Base-by-base conservation (phyloP, 2,797 vertebrate genomes). In the Sebastes ruberrimus region DNA sequence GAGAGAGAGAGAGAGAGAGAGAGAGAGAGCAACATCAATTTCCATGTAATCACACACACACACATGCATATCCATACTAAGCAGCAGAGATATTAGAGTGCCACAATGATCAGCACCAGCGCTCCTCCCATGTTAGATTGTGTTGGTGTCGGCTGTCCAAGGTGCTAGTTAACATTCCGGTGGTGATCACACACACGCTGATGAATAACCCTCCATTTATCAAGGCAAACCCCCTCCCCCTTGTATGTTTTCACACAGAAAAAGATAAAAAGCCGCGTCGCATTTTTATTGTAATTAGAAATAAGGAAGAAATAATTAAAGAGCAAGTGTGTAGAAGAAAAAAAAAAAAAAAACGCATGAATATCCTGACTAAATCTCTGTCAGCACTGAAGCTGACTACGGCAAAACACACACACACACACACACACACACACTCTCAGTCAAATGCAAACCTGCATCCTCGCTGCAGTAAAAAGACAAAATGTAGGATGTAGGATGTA, bases 131-230 rank as follows among this genome's bases (percentile, higher is more conserved):
- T 78, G 81, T 78, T 74, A 66, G 83, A 57, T 66, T 72, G 83
- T 85, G 61, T 84, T 83, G 89, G 88, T 81, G 90, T 84, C 80
- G 25, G 88, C 92, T 93, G 90, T 93, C 92, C 93, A 93, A 95
- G 93, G 91, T 94, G 93, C 93, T 95, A 88, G 93, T 95, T 95
- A 95, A 95, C 94, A 95, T 95, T 95, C 94, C 93, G 82, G 91
- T 92, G 93, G 94, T 92, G 94, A 93, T 92, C 94, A 87, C 93
- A 89, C 92, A 88, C 94, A 88, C 89, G 83, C 92, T 76, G 91
- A 91, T 89, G 92, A 94, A 95, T 90, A 93, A 93, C 90, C 92
- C 90, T 93, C 92, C 93, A 93, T 94, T 94, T 92, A 91, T 94
- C 94, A 93, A 87, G 86, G 80, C 88, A 88, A 89, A 87, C 82